Evolutionary conservation across 2,888 invertebrate species (phyloP).

Genomic region (Apocheima hispidaria): DNA sequence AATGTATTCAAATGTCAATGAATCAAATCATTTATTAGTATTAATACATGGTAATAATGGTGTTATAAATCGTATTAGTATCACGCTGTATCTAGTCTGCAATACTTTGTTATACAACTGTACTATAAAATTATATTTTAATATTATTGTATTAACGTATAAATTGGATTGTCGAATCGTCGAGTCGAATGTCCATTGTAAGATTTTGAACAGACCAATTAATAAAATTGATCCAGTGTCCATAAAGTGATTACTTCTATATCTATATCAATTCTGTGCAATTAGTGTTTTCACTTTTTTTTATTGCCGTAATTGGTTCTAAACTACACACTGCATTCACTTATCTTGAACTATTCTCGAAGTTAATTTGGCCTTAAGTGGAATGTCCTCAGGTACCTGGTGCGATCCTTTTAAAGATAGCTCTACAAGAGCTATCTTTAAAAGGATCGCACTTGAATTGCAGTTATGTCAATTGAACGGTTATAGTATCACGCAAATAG

Average conservation of each 20-base stretch:
- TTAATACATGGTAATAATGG: no score
- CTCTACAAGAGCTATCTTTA: conserved; percentile 20
- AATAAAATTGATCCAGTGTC: not conserved
- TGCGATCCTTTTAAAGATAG: not conserved
- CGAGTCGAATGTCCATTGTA: no score
- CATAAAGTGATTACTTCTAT: not conserved
- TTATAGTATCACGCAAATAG: not conserved
- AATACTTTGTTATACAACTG: no score
- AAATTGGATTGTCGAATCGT: no score
- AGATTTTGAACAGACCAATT: not conserved
- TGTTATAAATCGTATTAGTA: no score
- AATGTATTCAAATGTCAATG: no score
- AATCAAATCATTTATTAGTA: no score
- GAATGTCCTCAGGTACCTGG: conserved; percentile 1
- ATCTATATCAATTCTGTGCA: not conserved
- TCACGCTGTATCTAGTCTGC: no score
- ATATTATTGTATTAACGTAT: no score
- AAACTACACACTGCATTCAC: conserved; percentile 3
- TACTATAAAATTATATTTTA: no score
- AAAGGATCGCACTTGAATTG: conserved; percentile 16
- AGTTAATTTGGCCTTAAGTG: conserved; percentile 7
- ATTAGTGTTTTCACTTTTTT: conserved; percentile 9
- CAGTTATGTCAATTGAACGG: not conserved
- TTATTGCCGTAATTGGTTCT: not conserved
- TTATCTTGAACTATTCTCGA: not conserved